Base-by-base conservation (phyloP, 2,797 vertebrate species). In the Synanceia verrucosa region DNA sequence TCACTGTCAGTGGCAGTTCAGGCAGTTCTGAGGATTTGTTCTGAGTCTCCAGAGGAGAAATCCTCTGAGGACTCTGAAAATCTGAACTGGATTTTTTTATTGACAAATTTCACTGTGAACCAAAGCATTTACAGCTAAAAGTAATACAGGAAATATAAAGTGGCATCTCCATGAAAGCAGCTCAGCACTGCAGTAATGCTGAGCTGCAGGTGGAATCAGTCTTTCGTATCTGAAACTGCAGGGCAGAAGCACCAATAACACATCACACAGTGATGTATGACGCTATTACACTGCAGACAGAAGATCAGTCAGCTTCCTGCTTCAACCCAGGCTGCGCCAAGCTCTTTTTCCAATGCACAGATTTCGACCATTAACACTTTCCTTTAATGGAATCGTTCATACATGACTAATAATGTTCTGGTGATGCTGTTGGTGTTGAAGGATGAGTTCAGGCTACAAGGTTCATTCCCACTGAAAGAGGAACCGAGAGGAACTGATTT, bases 191-290 rank as follows among this genome's bases (percentile, higher is more conserved):
- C 79, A 58, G 69, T 56, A 33, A 66, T 56, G 73, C 51, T 18
- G 53, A 55, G 81, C 79, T 78, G 81, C 85, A 84, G 87, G 82
- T 88, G 82, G 84, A 86, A 81, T 87, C 73, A 59, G 79, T 85
- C 82, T 77, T 34, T 77, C 2, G 74, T 78, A 47, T 81, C 65
- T 56, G 75, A 65, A 78, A 79, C 85, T 80, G 79, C 86, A 70
- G 86, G 79, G 58, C 79, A 83, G 61, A 64, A 67, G 70, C 80
- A 73, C 65, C 83, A 81, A 73, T 82, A 86, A 81, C 74, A 65
- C 81, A 76, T 59, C 70, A 39, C 73, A 67, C 51, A 1, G 68
- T 89, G 89, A 91, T 88, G 59, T 74, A 91, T 65, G 85, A 87
- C 2, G 44, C 85, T 67, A 88, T 91, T 89, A 88, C 56, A 47